Evolutionary conservation across 2,113 vertebrate genomes (phyloP), one percentile per base, ranked within the genome.

Genomic region (Corynorhinus townsendii): DNA sequence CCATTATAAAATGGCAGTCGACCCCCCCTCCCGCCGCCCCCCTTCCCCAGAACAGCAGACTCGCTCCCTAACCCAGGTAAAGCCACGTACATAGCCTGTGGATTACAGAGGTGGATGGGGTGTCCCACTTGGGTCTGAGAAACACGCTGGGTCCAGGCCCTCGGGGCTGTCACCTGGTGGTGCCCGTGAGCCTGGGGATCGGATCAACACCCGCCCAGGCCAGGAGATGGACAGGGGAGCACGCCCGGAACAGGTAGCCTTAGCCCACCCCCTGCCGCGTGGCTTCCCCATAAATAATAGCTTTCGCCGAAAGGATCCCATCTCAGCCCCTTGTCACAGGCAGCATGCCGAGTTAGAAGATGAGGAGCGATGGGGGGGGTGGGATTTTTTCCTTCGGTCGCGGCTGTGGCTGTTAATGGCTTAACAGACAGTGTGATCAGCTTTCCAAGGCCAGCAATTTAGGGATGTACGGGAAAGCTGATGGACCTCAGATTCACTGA

Each of bases 281-380:
- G 91, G 93, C 92, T 83, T 56, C 80, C 89, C 72, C 94, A 89
- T 40, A 96, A 97, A 96, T 92, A 93, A 89, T 7, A 89, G 97
- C 96, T 94, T 96, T 95, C 96, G 97, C 87, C 79, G 72, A 0
- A 95, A 97, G 95, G 93, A 94, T n/a, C n/a, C 95, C 28, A 40
- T 26, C 94, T 96, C 38, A 86, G 90, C 86, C 54, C 49, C 77
- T 93, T 93, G 89, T 96, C 90, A 93, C 35, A 38, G 85, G 77
- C 77, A 88, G 56, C 89, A 38, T 17, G 49, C 83, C 87, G 76
- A 83, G 84, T 81, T 95, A 91, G 96, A 97, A 97, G 95, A 87
- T 82, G 89, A n/a, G n/a, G n/a, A n/a, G n/a, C n/a, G n/a, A 95
- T 87, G 96, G 89, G 95, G 49, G 35, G 95, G 82, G 62, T 76